These are phyloP conservation scores for Osmerus eperlanus DNA, from an alignment of 2,113 vertebrate species.

Conservation along the genomic window DNA sequence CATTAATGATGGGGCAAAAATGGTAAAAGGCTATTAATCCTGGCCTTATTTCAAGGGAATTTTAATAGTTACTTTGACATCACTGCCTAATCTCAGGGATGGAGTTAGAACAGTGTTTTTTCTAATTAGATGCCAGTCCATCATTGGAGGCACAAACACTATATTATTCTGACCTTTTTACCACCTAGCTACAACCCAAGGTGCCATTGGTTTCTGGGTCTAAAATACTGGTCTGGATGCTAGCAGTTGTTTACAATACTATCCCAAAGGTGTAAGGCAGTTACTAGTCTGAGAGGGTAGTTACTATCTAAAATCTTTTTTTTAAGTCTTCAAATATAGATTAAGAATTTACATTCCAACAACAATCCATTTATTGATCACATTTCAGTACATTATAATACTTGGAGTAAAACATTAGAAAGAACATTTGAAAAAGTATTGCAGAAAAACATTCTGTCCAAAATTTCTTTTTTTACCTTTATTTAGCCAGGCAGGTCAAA, in stretches of 20 bases:
- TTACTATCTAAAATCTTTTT: constrained; percentile 18
- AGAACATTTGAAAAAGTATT: no score
- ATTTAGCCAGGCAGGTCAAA: no score
- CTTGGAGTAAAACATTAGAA: constrained; percentile 1
- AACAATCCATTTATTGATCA: constrained; percentile 54
- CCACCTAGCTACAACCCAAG: neutral
- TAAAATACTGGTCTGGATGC: constrained; percentile 12
- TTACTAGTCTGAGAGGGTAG: constrained; percentile 26
- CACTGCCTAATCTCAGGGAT: constrained; percentile 76
- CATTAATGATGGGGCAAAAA: neutral
- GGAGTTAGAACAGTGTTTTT: constrained; percentile 68
- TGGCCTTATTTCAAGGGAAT: constrained; percentile 37
- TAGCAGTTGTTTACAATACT: constrained; percentile 59
- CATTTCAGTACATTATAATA: constrained; percentile 21
- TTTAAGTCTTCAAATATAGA: constrained; percentile 23
- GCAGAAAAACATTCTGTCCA: no score
- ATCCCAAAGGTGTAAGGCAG: constrained; percentile 28
- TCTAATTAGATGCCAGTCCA: constrained; percentile 50
- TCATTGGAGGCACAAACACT: constrained; percentile 42
- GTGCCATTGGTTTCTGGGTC: neutral
- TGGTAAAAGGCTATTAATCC: constrained; percentile 14
- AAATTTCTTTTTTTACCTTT: no score
- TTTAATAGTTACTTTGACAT: constrained; percentile 55
- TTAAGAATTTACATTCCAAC: constrained; percentile 59
- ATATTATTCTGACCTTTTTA: constrained; percentile 40